phyloP scores from a whole-genome alignment of 2,888 invertebrate species.

The Cerastis leucographa region DNA sequence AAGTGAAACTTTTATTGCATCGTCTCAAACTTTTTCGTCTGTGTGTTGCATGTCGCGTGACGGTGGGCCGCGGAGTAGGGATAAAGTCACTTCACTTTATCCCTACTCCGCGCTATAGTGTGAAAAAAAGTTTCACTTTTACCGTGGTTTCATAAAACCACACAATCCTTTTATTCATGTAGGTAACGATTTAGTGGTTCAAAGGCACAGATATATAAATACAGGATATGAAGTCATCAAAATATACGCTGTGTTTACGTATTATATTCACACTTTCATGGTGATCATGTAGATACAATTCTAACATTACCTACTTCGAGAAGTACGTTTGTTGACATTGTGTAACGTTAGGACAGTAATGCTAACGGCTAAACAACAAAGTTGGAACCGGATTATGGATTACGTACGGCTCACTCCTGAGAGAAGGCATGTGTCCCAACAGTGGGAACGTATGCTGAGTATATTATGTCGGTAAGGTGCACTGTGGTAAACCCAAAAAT shows the following conservation, averaged over 20 bases:
- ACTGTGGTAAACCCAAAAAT: too few relatives aligned
- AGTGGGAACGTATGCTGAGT: neutral
- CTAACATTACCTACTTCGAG: neutral
- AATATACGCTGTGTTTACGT: conserved; percentile 3
- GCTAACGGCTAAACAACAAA: neutral
- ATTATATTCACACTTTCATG: conserved; percentile 6
- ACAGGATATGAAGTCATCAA: too few relatives aligned
- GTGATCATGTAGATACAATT: neutral
- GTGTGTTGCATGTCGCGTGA: too few relatives aligned
- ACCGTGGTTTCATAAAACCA: too few relatives aligned
- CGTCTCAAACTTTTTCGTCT: too few relatives aligned
- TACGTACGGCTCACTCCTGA: neutral
- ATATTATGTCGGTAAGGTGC: neutral
- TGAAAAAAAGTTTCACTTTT: too few relatives aligned
- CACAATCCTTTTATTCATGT: neutral
- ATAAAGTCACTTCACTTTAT: too few relatives aligned
- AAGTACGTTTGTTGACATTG: conserved; percentile 11
- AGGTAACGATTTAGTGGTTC: neutral
- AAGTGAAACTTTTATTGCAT: too few relatives aligned
- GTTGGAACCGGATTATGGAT: neutral
- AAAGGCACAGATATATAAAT: too few relatives aligned
- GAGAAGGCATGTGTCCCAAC: neutral
- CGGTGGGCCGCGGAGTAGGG: too few relatives aligned
- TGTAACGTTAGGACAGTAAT: neutral
- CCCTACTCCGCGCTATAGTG: too few relatives aligned